Evolutionary conservation across 2,888 invertebrate genomes (phyloP).

Genomic region (Criorhina ranunculi): DNA sequence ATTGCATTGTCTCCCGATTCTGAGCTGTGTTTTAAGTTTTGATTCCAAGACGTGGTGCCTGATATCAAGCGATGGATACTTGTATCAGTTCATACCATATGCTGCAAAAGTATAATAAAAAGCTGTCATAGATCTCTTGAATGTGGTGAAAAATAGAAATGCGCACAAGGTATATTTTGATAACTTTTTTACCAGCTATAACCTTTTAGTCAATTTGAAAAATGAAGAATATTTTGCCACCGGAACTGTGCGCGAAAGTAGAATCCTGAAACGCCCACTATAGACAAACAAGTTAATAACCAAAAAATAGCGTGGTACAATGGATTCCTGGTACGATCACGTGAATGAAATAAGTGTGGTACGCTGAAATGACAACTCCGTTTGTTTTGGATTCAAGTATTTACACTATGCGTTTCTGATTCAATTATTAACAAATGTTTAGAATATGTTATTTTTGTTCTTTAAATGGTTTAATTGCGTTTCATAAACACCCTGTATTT

Average conservation of each 20-base stretch:
- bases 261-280: constrained; percentile 32
- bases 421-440: too few relatives aligned
- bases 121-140: constrained; percentile 19
- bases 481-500: too few relatives aligned
- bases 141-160: constrained; percentile 12
- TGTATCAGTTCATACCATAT: constrained; percentile 25
- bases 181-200: constrained; percentile 32
- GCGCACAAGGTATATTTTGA: constrained; percentile 13
- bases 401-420: too few relatives aligned
- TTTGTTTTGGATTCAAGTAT: too few relatives aligned
- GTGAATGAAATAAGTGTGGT: constrained; percentile 11
- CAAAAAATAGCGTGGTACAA: constrained; percentile 31
- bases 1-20: too few relatives aligned
- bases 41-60: constrained; percentile 22
- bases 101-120: constrained; percentile 16
- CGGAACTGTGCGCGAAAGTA: constrained; percentile 25
- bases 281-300: background rate
- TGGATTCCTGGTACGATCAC: constrained; percentile 29
- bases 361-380: constrained; percentile 1
- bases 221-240: constrained; percentile 30
- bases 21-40: too few relatives aligned
- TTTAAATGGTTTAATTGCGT: too few relatives aligned
- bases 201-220: constrained; percentile 30
- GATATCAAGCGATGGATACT: constrained; percentile 31
- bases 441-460: too few relatives aligned